phyloP scores from a whole-genome alignment of 2,888 invertebrate species.

The Augiades crinisus region DNA sequence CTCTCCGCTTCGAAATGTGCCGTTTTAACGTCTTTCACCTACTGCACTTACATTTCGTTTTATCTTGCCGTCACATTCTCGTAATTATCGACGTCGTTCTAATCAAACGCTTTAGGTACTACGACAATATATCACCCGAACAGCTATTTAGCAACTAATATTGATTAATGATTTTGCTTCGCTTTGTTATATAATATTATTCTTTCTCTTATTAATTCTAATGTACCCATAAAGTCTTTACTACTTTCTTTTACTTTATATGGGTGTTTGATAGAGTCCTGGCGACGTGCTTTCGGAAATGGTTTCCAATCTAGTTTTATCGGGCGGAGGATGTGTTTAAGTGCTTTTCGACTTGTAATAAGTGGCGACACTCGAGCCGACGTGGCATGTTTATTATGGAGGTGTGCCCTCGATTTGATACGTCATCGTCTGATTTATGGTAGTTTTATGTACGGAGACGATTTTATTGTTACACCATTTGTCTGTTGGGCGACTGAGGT shows the following conservation, averaged over 20 bases:
- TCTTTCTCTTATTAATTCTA: neutral
- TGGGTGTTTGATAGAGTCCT: conserved; percentile 1
- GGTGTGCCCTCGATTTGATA: conserved; percentile 35
- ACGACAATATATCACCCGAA: conserved; percentile 24
- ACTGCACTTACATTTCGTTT: conserved; percentile 18
- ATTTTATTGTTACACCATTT: conserved; percentile 36
- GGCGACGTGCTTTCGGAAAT: conserved; percentile 28
- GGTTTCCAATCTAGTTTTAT: conserved; percentile 33
- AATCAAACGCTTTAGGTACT: neutral
- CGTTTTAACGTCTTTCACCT: conserved; percentile 3
- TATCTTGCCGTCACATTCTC: neutral
- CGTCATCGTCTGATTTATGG: conserved; percentile 43
- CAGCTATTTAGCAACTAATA: conserved; percentile 6
- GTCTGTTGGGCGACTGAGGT: conserved; percentile 37
- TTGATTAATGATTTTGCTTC: neutral
- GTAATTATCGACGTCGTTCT: conserved; percentile 19
- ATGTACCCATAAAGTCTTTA: conserved; percentile 2
- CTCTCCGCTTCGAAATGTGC: conserved; percentile 21
- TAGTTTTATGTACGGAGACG: conserved; percentile 30
- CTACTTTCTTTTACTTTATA: neutral
- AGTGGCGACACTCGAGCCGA: conserved; percentile 22
- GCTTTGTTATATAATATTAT: neutral
- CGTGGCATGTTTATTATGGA: conserved; percentile 31
- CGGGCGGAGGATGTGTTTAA: conserved; percentile 26
- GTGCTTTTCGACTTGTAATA: conserved; percentile 28